These are phyloP conservation scores for Holcopasites calliopsidis DNA, from an alignment of 1,140 invertebrate genomes.

Conservation along the genomic window DNA sequence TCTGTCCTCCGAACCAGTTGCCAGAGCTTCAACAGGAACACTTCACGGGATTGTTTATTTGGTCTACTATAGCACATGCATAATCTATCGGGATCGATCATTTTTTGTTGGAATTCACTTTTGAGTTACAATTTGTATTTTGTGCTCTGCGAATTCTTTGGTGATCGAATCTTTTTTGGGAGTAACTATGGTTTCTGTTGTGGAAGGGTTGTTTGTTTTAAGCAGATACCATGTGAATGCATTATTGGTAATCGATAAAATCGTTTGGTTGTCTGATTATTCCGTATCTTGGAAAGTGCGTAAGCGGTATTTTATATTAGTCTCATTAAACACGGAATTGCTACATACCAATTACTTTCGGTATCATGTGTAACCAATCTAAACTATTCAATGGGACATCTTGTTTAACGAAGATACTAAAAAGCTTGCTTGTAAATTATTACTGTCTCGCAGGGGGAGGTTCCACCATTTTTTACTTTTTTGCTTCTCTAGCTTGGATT, in stretches of 20 bases:
- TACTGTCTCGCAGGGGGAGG: background rate
- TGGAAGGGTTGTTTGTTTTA: too few relatives aligned
- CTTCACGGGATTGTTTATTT: background rate
- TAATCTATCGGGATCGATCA: background rate
- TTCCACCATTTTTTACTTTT: background rate
- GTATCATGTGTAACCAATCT: slow-evolving; percentile 56
- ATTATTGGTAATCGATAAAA: too few relatives aligned
- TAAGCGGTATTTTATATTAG: slow-evolving; percentile 19
- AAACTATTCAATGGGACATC: slow-evolving; percentile 15
- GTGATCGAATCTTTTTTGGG: too few relatives aligned
- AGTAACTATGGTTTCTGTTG: too few relatives aligned
- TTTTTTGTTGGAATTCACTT: background rate
- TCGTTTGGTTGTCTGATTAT: too few relatives aligned
- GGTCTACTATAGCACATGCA: background rate
- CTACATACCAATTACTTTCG: slow-evolving; percentile 65
- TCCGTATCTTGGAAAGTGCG: too few relatives aligned
- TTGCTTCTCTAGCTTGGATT: too few relatives aligned
- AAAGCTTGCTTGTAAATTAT: slow-evolving; percentile 20
- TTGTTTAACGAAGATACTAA: slow-evolving; percentile 30
- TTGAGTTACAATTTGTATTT: background rate
- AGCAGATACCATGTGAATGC: too few relatives aligned
- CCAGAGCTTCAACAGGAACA: slow-evolving; percentile 24
- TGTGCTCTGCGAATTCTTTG: too few relatives aligned
- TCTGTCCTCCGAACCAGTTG: slow-evolving; percentile 37
- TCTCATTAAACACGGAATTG: slow-evolving; percentile 46